Evolutionary conservation across 64 coral and sea anemone genomes (phyloP).

Genomic region (Porites lutea): DNA sequence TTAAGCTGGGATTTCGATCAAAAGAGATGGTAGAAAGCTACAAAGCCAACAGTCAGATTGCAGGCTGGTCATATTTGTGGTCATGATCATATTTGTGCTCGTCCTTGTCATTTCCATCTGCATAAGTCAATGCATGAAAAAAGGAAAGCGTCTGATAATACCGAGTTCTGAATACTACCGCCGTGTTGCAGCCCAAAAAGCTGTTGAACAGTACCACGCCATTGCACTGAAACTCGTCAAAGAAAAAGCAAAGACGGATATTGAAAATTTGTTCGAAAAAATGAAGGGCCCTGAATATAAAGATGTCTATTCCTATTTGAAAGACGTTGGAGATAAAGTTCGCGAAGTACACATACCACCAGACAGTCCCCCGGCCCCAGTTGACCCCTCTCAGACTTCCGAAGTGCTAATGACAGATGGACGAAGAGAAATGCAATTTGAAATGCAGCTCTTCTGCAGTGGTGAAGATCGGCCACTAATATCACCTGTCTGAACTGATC

Average conservation of each 20-base stretch:
- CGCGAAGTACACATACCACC: background rate
- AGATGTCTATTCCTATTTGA: background rate
- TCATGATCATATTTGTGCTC: background rate
- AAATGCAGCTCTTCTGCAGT: no score
- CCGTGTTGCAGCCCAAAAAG: constrained; percentile 10
- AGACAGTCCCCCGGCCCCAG: background rate
- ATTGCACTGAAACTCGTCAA: background rate
- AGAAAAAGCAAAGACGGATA: constrained; percentile 2
- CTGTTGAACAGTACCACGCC: background rate
- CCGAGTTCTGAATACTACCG: constrained; percentile 4
- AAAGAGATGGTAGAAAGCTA: background rate
- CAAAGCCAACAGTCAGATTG: constrained; percentile 26
- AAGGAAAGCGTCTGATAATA: constrained; percentile 6
- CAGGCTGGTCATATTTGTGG: constrained; percentile 2
- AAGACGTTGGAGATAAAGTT: background rate
- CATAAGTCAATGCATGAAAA: background rate
- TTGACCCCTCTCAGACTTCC: background rate
- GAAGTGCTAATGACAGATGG: no score
- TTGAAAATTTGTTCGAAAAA: background rate
- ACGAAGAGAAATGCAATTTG: no score
- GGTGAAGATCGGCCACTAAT: no score
- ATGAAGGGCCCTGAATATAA: background rate
- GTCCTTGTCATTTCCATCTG: background rate
- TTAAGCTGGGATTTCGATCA: background rate
- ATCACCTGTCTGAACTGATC: no score